Evolutionary conservation across 2,797 vertebrate genomes (phyloP).

Genomic region (Myioborus miniatus): DNA sequence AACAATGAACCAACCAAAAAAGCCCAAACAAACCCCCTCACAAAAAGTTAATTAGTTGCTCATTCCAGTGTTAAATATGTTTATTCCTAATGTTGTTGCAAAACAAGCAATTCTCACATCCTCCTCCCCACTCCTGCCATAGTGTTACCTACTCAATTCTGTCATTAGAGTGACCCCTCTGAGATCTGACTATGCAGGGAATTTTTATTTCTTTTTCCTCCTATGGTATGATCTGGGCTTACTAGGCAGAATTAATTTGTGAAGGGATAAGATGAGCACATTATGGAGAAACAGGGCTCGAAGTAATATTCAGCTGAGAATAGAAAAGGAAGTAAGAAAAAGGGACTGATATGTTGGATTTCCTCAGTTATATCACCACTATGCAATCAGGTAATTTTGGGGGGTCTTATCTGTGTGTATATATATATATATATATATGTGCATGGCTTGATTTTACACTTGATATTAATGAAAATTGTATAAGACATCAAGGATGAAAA

Average conservation of each 20-base stretch:
- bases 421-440: fast-evolving
- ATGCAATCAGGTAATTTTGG: fast-evolving
- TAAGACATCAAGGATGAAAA: not conserved
- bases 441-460: not conserved
- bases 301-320: not conserved
- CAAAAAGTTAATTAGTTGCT: not conserved
- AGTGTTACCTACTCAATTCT: not conserved
- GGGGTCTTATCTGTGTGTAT: not conserved
- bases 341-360: not conserved
- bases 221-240: not conserved
- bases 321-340: not conserved
- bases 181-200: not conserved
- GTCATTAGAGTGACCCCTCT: not conserved
- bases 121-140: fast-evolving
- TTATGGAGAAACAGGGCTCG: not conserved
- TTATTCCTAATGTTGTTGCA: not conserved
- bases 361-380: not conserved
- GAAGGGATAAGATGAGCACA: not conserved
- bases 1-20: not conserved
- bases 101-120: not conserved
- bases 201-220: not conserved
- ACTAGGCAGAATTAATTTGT: not conserved
- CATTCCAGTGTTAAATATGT: not conserved
- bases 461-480: not conserved
- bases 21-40: fast-evolving